phyloP scores from a whole-genome alignment of 2,888 invertebrate genomes.

The Zygogramma bicolorata region DNA sequence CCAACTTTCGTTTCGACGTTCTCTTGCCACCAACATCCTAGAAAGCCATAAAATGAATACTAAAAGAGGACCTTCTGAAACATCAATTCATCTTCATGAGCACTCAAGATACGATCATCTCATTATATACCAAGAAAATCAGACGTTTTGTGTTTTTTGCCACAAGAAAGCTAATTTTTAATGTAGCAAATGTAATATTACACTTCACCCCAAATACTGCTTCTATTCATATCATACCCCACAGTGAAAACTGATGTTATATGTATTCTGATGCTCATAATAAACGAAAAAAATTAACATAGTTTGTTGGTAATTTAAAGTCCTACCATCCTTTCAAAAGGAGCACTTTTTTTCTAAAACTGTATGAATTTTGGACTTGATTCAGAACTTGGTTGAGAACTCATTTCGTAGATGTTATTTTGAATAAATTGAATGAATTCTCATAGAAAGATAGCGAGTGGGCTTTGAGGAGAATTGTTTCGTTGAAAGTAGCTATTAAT shows the following conservation, averaged over 20 bases:
- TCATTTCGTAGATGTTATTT: not conserved
- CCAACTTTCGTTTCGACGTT: conserved; percentile 47
- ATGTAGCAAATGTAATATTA: conserved; percentile 13
- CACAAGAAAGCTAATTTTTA: conserved; percentile 11
- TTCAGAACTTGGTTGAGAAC: too few species aligned
- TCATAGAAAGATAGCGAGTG: conserved; percentile 10
- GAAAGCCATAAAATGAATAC: conserved; percentile 31
- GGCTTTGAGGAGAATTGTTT: conserved; percentile 19
- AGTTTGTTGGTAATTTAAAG: not conserved
- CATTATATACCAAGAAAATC: conserved; percentile 1
- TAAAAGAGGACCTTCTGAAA: conserved; percentile 21
- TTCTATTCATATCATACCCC: not conserved
- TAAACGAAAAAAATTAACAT: not conserved
- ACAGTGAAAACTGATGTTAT: not conserved
- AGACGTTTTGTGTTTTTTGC: conserved; percentile 3
- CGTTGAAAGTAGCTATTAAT: conserved; percentile 20
- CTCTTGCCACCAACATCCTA: conserved; percentile 34
- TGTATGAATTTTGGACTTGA: not conserved
- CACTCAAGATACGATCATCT: conserved; percentile 11
- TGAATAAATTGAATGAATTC: conserved; percentile 11
- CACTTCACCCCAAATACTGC: conserved; percentile 1
- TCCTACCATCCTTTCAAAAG: conserved; percentile 4
- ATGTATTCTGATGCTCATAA: not conserved
- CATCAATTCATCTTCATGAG: conserved; percentile 7
- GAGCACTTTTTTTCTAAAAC: not conserved